A percentile compares a stretch with the other conserved stretches of the same genome.
Evolutionary conservation across 2,797 vertebrate species (phyloP).

Genomic region (Alauda arvensis): DNA sequence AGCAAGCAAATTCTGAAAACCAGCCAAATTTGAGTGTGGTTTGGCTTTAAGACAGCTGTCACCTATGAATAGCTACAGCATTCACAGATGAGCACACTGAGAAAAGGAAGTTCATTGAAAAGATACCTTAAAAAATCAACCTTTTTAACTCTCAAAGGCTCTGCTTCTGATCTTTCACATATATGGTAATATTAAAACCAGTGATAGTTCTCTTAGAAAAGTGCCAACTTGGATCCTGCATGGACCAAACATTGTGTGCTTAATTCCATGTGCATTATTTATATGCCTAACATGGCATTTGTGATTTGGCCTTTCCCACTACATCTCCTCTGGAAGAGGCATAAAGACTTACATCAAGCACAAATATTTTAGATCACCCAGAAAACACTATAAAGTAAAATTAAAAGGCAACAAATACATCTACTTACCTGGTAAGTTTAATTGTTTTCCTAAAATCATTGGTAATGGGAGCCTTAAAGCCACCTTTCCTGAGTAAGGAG

Average conservation of each 20-base stretch:
- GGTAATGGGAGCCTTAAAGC: conserved; percentile 83
- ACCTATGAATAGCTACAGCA: not conserved
- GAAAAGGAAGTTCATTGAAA: not conserved
- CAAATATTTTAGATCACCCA: not conserved
- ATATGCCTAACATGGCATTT: not conserved
- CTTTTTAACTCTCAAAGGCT: not conserved
- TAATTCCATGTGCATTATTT: not conserved
- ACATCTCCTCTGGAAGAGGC: not conserved
- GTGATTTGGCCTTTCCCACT: not conserved
- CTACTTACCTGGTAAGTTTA: conserved; percentile 80
- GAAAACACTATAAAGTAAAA: not conserved
- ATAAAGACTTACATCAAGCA: not conserved
- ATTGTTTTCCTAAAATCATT: conserved; percentile 85
- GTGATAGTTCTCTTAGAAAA: not conserved
- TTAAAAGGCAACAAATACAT: not conserved
- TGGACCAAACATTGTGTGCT: not conserved
- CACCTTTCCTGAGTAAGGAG: conserved; percentile 85
- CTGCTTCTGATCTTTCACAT: not conserved
- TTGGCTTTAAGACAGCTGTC: not conserved
- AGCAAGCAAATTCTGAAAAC: not conserved
- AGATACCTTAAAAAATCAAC: not conserved
- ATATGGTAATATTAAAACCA: not conserved
- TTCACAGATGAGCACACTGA: not conserved
- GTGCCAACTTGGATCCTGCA: not conserved
- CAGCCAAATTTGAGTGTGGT: not conserved